Evolutionary conservation across 2,113 vertebrate genomes (phyloP).

Genomic region (Tilapia sparmanii): DNA sequence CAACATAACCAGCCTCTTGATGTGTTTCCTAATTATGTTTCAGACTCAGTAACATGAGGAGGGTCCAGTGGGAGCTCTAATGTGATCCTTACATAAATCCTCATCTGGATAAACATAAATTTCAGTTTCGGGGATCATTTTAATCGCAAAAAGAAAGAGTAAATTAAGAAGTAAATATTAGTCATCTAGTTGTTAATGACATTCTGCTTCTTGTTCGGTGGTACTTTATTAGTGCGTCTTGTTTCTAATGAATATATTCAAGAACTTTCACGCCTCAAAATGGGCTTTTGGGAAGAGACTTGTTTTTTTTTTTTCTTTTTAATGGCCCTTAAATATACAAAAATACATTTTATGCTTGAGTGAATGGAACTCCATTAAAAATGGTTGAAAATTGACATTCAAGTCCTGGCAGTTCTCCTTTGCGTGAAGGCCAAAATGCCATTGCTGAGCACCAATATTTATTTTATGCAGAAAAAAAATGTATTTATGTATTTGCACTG

Average conservation of each 20-base stretch:
- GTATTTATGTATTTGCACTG: background rate
- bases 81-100: background rate
- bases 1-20: background rate
- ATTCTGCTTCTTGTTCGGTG: background rate
- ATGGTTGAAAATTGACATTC: background rate
- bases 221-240: background rate
- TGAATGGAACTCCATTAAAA: background rate
- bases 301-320: background rate
- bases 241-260: background rate
- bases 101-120: background rate
- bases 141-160: accelerated
- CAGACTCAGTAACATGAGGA: background rate
- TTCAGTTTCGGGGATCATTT: background rate
- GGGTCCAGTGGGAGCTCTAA: background rate
- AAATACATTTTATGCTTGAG: background rate
- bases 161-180: background rate
- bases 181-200: background rate
- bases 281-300: background rate
- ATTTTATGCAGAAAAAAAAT: background rate
- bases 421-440: accelerated
- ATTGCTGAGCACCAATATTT: background rate
- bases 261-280: background rate
- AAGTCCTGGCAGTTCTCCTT: background rate
- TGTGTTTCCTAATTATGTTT: background rate
- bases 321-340: background rate